Evolutionary conservation across 2,113 vertebrate genomes (phyloP).

Genomic region (Vireo altiloquus): DNA sequence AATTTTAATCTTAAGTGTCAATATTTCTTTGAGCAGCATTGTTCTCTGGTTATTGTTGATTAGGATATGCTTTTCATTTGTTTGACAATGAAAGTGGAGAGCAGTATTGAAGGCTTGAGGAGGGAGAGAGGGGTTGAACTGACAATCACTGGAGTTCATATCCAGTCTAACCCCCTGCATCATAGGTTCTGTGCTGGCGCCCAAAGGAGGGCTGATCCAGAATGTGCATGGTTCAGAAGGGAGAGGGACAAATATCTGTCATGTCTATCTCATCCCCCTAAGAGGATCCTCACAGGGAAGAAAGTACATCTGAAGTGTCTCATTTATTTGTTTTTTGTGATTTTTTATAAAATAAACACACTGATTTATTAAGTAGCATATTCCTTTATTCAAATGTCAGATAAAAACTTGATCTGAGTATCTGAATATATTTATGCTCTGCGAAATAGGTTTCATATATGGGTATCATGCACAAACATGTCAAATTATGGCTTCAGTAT

Average conservation of each 20-base stretch:
- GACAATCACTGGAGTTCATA: neutral
- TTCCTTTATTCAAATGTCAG: neutral
- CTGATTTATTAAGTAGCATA: neutral
- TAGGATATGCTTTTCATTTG: neutral
- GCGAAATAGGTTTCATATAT: neutral
- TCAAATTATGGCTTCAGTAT: neutral
- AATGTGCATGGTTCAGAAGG: neutral
- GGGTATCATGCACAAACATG: neutral
- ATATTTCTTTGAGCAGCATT: neutral
- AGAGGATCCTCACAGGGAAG: rapidly evolving
- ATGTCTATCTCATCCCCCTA: too few species aligned
- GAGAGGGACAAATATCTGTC: too few species aligned
- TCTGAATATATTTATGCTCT: neutral
- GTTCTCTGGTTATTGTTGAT: neutral
- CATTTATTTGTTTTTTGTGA: neutral
- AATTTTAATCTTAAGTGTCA: neutral
- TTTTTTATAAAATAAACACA: neutral
- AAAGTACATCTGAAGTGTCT: neutral
- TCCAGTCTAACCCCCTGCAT: too few species aligned
- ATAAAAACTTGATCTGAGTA: neutral
- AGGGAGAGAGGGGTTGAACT: neutral
- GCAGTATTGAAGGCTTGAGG: neutral
- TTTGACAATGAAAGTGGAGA: neutral
- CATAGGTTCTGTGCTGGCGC: neutral
- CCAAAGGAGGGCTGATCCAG: neutral